Evolutionary conservation across 2,797 vertebrate species (phyloP), one percentile per base, ranked within the genome.

Genomic region (Spinus pinus): DNA sequence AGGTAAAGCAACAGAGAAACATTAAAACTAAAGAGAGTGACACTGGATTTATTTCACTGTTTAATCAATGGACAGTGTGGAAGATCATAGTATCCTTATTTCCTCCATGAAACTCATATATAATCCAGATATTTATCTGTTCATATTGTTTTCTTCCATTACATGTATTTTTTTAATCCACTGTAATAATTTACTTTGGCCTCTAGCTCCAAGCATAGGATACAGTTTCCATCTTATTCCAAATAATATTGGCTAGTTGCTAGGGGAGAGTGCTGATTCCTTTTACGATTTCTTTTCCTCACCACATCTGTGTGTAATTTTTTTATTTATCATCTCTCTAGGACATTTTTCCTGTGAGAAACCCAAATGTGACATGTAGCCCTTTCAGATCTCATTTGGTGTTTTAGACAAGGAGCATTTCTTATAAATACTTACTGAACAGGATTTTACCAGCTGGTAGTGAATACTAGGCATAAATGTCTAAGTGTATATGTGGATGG

Each of bases 401-500:
- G 47, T 95, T 96, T 95, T 75, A 82, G 31, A 85, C 61, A 83
- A 90, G 14, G 51, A 96, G 33, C 54, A 74, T 93, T 97, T 97
- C 93, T 93, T 94, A 95, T 61, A 91, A 93, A 65, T 94, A 88
- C 96, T 97, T 96, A 93, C 86, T 92, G 86, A 95, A 74, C 14
- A 90, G 37, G 51, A 42, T 74, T 87, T 91, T 71, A 94, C 53
- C 86, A 93, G 88, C 60, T 53, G 18, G 14, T 95, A 84, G 39
- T 74, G 65, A 70, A 70, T 69, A 51, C 23, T 53, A 77, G 71
- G 21, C n/a, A 27, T 31, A 61, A 50, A 74, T 1, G 0, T 17
- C 25, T 53, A 33, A 35, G 20, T 28, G 39, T 35, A 24, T 3
- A 10, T n/a, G 15, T 57, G 67, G 15, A 35, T 24, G 50, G 9